Evolutionary conservation across 92 coral and sea anemone genomes (phyloP).

Genomic region (Diadumene lineata): DNA sequence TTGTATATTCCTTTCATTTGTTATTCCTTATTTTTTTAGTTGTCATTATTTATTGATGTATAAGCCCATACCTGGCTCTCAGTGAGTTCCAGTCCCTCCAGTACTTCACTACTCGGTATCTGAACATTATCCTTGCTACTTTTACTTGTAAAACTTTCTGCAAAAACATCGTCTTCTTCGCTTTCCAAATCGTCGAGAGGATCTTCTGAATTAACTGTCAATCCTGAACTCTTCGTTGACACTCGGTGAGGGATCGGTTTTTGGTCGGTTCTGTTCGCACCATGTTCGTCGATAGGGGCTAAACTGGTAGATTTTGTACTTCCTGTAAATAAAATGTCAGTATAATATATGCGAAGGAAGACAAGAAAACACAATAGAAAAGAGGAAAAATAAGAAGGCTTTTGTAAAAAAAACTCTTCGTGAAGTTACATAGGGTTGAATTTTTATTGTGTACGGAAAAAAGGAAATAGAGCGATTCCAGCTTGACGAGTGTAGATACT

Average conservation of each 20-base stretch:
- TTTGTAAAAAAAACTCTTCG: too few species aligned
- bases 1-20: too few species aligned
- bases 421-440: too few species aligned
- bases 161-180: slow-evolving; percentile 58
- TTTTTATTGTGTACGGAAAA: too few species aligned
- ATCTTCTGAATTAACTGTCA: slow-evolving; percentile 42
- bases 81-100: slow-evolving; percentile 12
- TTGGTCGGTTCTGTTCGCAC: slow-evolving; percentile 6
- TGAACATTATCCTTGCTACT: background rate
- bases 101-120: slow-evolving; percentile 24
- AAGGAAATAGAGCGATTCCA: too few species aligned
- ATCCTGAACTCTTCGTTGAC: slow-evolving; percentile 37
- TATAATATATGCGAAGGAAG: background rate
- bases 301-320: background rate
- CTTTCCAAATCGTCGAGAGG: slow-evolving; percentile 53
- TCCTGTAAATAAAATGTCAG: background rate
- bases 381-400: background rate
- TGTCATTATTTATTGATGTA: background rate
- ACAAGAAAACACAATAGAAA: background rate
- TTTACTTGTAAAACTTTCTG: slow-evolving; percentile 3
- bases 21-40: too few species aligned
- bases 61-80: slow-evolving; percentile 26
- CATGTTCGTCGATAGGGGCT: slow-evolving; percentile 19
- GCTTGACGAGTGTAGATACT: background rate
- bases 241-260: slow-evolving; percentile 43